Evolutionary conservation across 2,797 vertebrate genomes (phyloP), one percentile per base, ranked within the genome.

Genomic region (Leucoraja ocellata): DNA sequence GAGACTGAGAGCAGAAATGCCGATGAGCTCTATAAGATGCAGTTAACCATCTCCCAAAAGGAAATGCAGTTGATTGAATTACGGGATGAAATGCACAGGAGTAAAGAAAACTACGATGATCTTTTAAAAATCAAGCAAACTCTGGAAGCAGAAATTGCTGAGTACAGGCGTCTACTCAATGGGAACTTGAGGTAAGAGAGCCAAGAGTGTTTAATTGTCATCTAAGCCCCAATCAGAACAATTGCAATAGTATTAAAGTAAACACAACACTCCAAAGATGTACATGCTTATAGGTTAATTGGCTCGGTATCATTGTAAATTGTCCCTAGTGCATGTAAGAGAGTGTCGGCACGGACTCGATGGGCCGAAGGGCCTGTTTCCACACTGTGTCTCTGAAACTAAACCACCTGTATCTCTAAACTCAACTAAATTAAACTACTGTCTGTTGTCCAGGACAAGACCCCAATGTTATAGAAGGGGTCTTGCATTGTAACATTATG

Each of bases 81-180:
- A 28, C 78, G 39, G 1, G 63, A 36, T 4, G 91, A 93, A 21
- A 93, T 94, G 25, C 10, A 39, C 32, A 36, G 63, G n/a, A 68
- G 91, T 4, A 86, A 74, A 14, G 46, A 71, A 23, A 77, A 93
- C 5, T 94, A 93, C 46, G 74, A 93, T 14, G 18, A 36, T 14
- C 93, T 94, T 28, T 28, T 94, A 77, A 92, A 94, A 93, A 78
- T 81, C 65, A 94, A 94, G 73, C 73, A 93, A 18, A 81, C 93
- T 65, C 84, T 94, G 93, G 94, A 94, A 18, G 90, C 81, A 86
- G 94, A 94, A 84, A 93, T 94, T 63, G 92, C 92, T 2, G 94
- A 94, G 14, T 94, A 94, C 94, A 79, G 94, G 39, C 93, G 94
- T n/a, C 91, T 94, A 77, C 92, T 94, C 83, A 92, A 91, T 11